phyloP scores from a whole-genome alignment of 2,888 invertebrate species.

The Acronicta alni region DNA sequence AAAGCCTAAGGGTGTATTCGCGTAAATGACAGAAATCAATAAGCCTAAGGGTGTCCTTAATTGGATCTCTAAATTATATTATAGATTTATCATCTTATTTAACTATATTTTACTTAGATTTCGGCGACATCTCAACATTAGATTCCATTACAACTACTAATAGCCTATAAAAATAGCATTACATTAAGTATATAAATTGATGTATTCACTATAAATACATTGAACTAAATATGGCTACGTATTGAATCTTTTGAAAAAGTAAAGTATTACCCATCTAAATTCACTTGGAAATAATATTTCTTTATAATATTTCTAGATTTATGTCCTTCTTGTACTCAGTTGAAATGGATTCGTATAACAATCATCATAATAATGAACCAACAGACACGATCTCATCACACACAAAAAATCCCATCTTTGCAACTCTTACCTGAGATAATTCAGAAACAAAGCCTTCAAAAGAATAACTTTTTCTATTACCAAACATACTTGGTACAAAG shows the following conservation, averaged over 20 bases:
- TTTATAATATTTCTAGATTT: background rate
- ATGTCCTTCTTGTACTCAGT: background rate
- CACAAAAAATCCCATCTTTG: conserved; percentile 16
- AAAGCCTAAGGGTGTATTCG: background rate
- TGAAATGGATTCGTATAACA: conserved; percentile 1
- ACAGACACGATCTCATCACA: conserved; percentile 15
- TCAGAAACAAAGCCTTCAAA: conserved; percentile 51
- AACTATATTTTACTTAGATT: background rate
- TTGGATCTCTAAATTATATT: background rate
- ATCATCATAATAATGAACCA: conserved; percentile 3
- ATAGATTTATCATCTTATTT: background rate
- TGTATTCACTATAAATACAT: no score
- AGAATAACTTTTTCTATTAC: conserved; percentile 64
- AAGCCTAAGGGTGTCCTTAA: background rate
- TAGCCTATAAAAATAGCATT: no score
- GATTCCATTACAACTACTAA: no score
- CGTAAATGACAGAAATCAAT: no score
- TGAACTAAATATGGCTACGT: no score
- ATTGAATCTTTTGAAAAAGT: background rate
- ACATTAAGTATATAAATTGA: no score
- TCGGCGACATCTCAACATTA: background rate
- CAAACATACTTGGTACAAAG: conserved; percentile 58
- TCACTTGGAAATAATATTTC: no score
- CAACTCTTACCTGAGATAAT: conserved; percentile 50
- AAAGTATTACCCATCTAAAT: background rate